phyloP scores from a whole-genome alignment of 2,113 vertebrate species.

The Turnix velox region DNA sequence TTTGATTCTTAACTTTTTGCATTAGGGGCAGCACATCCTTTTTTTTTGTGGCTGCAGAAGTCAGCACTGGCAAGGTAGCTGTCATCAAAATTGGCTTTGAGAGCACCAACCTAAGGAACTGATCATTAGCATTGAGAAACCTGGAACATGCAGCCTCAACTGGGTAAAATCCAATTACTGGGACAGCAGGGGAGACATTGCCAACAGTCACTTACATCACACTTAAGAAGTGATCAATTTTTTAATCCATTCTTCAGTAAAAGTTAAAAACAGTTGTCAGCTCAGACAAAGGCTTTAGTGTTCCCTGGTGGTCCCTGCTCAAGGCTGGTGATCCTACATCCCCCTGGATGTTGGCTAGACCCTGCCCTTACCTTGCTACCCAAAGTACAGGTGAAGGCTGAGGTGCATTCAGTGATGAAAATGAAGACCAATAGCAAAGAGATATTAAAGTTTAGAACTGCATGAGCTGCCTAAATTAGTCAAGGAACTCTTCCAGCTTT shows the following conservation, averaged over 20 bases:
- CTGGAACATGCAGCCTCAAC: neutral
- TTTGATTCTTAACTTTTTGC: neutral
- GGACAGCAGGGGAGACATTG: neutral
- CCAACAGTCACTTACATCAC: neutral
- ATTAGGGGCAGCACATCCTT: neutral
- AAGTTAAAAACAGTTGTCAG: neutral
- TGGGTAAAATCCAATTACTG: neutral
- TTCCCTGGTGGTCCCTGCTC: neutral
- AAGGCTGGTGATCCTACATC: neutral
- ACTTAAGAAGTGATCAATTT: neutral
- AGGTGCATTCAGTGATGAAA: rapidly evolving
- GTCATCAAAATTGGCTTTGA: neutral
- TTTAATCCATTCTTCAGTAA: neutral
- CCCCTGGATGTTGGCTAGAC: rapidly evolving
- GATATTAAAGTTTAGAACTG: neutral
- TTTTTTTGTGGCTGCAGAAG: neutral
- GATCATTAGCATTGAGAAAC: neutral
- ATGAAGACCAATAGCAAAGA: neutral
- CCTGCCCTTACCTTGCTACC: neutral
- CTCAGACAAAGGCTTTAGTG: neutral
- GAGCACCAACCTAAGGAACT: rapidly evolving
- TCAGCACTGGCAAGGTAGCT: neutral
- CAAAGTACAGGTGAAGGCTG: neutral
- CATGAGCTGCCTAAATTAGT: neutral
- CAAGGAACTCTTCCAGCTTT: neutral